These are phyloP conservation scores for Ditylenchus dipsaci DNA, from an alignment of 1,140 invertebrate species.

Conservation along the genomic window DNA sequence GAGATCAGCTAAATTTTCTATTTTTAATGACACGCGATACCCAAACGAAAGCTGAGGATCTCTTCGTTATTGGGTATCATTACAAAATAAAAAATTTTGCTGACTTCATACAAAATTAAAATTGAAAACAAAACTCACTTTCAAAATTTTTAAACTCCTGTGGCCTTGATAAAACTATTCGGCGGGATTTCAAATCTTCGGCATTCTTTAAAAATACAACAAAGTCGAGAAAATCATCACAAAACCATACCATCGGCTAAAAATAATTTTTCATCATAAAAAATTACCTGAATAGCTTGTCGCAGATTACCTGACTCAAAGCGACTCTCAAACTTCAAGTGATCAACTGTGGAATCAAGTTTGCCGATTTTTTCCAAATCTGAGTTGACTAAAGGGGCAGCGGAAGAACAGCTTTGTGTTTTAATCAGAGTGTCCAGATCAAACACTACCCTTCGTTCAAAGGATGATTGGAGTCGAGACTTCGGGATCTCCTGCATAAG, in stretches of 20 bases:
- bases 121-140: too few species aligned
- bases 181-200: too few species aligned
- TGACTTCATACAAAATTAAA: too few species aligned
- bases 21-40: too few species aligned
- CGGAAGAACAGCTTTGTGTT: slow-evolving; percentile 2
- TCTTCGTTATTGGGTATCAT: too few species aligned
- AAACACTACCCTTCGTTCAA: slow-evolving; percentile 65
- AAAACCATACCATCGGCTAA: background rate
- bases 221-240: background rate
- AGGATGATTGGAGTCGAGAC: slow-evolving; percentile 7
- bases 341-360: slow-evolving; percentile 60
- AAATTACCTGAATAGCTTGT: slow-evolving; percentile 88
- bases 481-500: slow-evolving; percentile 36
- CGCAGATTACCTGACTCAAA: slow-evolving; percentile 93
- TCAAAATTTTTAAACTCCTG: too few species aligned
- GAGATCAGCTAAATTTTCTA: too few species aligned
- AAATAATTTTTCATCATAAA: background rate
- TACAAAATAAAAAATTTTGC: too few species aligned
- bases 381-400: slow-evolving; percentile 22
- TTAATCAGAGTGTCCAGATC: slow-evolving; percentile 67
- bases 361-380: slow-evolving; percentile 55
- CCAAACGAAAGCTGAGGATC: too few species aligned
- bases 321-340: slow-evolving; percentile 81
- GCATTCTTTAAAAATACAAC: too few species aligned
- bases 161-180: too few species aligned